Percentiles rank a stretch among this genome's conserved stretches.
phyloP scores from a whole-genome alignment of 2,797 vertebrate genomes.

The Leuciscus waleckii region DNA sequence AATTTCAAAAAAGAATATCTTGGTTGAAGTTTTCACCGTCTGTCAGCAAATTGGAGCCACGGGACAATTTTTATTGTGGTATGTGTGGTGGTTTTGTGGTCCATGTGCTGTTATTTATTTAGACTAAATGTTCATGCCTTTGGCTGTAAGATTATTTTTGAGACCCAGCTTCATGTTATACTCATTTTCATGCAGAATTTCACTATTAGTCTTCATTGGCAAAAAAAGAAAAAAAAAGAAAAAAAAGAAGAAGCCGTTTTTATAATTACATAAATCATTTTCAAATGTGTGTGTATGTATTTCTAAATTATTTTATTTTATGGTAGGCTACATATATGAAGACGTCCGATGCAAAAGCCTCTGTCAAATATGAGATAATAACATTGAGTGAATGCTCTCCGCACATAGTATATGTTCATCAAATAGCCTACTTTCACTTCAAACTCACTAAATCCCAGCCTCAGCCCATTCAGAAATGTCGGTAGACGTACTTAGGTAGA shows the following conservation, averaged over 20 bases:
- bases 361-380: no score
- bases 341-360: no score
- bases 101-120: constrained; percentile 78
- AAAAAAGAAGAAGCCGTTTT: background rate
- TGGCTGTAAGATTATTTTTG: constrained; percentile 76
- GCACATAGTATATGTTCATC: no score
- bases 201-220: background rate
- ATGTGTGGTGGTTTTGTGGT: constrained; percentile 81
- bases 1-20: constrained; percentile 80
- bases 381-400: no score
- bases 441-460: no score
- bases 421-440: no score
- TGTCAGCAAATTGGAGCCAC: constrained; percentile 80
- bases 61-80: constrained; percentile 80
- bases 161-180: constrained; percentile 61
- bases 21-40: constrained; percentile 78
- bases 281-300: no score
- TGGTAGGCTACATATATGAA: no score
- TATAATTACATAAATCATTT: background rate
- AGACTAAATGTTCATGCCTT: constrained; percentile 76
- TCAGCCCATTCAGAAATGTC: no score
- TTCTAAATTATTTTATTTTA: no score
- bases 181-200: constrained; percentile 29
- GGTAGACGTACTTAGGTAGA: no score
- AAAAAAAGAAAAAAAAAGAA: no score